Evolutionary conservation across 2,888 invertebrate genomes (phyloP), one percentile per base, ranked within the genome.

Genomic region (Folsomia manolachei): DNA sequence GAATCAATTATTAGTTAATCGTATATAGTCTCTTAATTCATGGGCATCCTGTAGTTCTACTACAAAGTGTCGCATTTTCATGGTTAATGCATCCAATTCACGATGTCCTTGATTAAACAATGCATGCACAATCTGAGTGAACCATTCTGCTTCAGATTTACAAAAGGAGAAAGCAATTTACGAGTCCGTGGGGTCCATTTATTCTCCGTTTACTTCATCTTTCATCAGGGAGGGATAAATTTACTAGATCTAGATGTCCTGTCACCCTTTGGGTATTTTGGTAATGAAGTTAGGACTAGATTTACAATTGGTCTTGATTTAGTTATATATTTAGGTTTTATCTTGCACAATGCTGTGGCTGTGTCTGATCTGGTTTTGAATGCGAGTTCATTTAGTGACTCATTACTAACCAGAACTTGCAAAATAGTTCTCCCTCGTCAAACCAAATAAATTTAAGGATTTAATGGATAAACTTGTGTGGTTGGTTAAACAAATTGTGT

Each of bases 171-270:
- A 25, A 39, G 56, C 69, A 74, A 76, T 76, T 76, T 76, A 76
- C 74, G 72, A 67, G 74, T 66, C 76, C 66, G 27, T 64, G 19
- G 76, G 76, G 76, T 71, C 76, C 72, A 66, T 66, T 66, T 66
- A 66, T 66, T 51, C 56, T 53, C 53, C 56, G 53, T 19, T 19
- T 53, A 52, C 52, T 66, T 64, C 64, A 64, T 51, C 27, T 63
- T 52, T 63, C 39, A 39, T 14, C 39, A 39, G 39, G 14, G 2
- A 24, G 24, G 52, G 52, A 14, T 21, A 21, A 53, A 19, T 63
- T 23, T n/a, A 25, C 63, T n/a, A 39, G 39, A 39, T 53, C 24
- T 23, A 21, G 63, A 61, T 61, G 18, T 61, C 1, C 2, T 24
- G n/a, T 9, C 63, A 63, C 63, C 27, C 25, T 63, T 39, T 39